These are phyloP conservation scores for Polyommatus iphigenia DNA, from an alignment of 2,888 invertebrate genomes.

Conservation along the genomic window DNA sequence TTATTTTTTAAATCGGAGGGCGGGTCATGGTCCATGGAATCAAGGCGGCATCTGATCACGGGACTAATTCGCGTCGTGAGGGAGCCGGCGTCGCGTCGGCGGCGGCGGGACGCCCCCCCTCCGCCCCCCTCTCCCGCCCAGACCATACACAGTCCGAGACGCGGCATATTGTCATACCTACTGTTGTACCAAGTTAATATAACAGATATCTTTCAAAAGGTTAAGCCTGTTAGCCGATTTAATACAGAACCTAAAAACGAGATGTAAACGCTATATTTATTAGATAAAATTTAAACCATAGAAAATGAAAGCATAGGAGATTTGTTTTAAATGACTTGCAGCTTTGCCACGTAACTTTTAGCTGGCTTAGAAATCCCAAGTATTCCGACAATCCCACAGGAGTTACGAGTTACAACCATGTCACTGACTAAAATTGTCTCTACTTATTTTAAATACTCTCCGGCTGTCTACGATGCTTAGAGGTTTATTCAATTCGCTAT, in stretches of 20 bases:
- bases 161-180: not conserved
- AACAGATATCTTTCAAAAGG: not conserved
- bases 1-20: constrained; percentile 18
- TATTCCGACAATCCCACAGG: not conserved
- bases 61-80: constrained; percentile 9
- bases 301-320: not conserved
- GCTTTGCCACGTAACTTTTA: not conserved
- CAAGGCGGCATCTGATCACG: not conserved
- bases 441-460: not conserved
- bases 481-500: not conserved
- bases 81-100: not conserved
- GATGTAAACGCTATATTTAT: too few relatives aligned
- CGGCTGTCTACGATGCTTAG: not conserved
- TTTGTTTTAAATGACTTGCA: not conserved
- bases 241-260: not conserved
- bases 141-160: not conserved
- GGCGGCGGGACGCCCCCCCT: not conserved
- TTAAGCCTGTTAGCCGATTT: not conserved
- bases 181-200: not conserved
- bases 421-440: not conserved
- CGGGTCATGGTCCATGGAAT: not conserved
- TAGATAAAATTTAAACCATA: not conserved
- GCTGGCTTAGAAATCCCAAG: not conserved
- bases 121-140: not conserved
- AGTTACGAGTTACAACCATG: not conserved